Conservation (phyloP, 2,797 vertebrate genomes). For the Coilia nasus region DNA sequence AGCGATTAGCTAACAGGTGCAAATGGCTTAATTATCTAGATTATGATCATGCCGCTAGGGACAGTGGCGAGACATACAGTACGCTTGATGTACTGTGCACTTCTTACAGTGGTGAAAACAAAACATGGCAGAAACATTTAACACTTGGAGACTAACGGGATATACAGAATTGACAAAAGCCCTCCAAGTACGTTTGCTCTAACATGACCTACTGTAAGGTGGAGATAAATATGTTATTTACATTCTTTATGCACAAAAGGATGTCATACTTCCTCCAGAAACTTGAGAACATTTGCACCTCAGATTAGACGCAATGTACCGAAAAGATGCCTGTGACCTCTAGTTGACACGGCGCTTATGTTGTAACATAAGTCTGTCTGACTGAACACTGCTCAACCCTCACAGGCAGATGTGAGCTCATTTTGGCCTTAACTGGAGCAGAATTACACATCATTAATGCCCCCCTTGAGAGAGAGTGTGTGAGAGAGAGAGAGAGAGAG, state of each 20-base stretch:
- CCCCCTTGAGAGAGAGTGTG: conserved; percentile 12
- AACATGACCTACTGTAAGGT: neutral
- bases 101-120: too few species aligned
- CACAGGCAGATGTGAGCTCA: conserved; percentile 38
- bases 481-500: too few species aligned
- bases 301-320: neutral
- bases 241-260: neutral
- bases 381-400: neutral
- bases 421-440: neutral
- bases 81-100: too few species aligned
- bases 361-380: neutral
- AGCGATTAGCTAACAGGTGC: neutral
- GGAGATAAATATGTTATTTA: neutral
- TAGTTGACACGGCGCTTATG: neutral
- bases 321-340: neutral
- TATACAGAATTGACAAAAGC: too few species aligned
- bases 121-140: too few species aligned
- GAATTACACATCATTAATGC: conserved; percentile 41
- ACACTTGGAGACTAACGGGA: too few species aligned
- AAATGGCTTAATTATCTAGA: too few species aligned
- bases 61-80: too few species aligned
- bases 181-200: neutral
- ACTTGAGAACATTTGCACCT: neutral
- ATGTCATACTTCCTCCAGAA: neutral
- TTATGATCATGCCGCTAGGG: too few species aligned